Conservation (phyloP, 2,797 vertebrate species). For the Macroramphosus scolopax region DNA sequence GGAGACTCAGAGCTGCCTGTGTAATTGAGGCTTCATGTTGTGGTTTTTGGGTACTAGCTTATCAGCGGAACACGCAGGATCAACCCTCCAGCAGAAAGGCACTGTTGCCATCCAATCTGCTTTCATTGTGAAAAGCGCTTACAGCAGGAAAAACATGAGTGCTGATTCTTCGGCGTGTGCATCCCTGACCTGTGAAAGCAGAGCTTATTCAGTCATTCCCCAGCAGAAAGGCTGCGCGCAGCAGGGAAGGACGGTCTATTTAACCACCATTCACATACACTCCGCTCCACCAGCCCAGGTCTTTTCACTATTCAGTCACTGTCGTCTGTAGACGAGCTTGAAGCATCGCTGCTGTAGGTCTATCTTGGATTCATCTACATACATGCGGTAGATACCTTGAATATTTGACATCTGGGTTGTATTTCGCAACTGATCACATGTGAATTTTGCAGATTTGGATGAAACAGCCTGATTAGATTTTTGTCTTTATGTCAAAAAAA, state of each 20-base stretch:
- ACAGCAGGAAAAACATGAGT: constrained; percentile 77
- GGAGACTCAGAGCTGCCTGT: constrained; percentile 46
- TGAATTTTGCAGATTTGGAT: neutral
- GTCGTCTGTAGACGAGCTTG: constrained; percentile 28
- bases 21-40: constrained; percentile 67
- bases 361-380: constrained; percentile 38
- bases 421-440: neutral
- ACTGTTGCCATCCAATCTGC: constrained; percentile 73
- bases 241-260: constrained; percentile 72
- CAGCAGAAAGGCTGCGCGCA: constrained; percentile 67
- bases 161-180: constrained; percentile 80
- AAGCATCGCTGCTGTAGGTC: constrained; percentile 42
- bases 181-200: constrained; percentile 81
- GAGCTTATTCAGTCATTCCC: constrained; percentile 77
- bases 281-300: constrained; percentile 59
- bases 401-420: constrained; percentile 14
- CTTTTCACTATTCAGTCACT: constrained; percentile 49
- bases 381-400: constrained; percentile 17
- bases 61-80: constrained; percentile 76
- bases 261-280: constrained; percentile 67
- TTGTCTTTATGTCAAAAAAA: neutral
- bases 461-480: neutral
- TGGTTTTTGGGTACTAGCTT: constrained; percentile 67
- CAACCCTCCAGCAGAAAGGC: constrained; percentile 62
- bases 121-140: constrained; percentile 79